Evolutionary conservation across 2,113 vertebrate genomes (phyloP), one percentile per base, ranked within the genome.

Genomic region (Rhinichthys klamathensis): DNA sequence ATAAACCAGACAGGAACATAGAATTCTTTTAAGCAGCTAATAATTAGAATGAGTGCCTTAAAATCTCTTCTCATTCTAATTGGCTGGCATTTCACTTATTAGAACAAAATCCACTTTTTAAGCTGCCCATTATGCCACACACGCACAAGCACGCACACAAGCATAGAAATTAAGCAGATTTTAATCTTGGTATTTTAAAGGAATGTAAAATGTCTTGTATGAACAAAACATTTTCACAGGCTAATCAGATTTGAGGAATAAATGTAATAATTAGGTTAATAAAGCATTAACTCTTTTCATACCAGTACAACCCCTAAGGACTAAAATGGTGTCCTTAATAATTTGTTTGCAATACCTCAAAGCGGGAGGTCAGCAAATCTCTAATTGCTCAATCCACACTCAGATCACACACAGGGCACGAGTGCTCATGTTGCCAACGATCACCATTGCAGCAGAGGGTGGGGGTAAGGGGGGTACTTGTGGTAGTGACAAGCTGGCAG

Each of bases 391-490:
- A 15, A 54, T 54, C 12, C 44, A 2, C 49, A 75, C 41, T 61
- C 44, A 32, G 41, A 32, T 76, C 30, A 65, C 32, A 61, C n/a
- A 74, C 54, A 83, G 32, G 49, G 65, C 44, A 82, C 11, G 2
- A 74, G 13, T 65, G n/a, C 60, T 56, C 11, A 7, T 51, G 25
- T 51, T 69, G 58, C 49, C 60, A 81, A 79, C 75, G 25, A 74
- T 74, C 65, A 51, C 69, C 67, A 74, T 80, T 67, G 76, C 61
- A 16, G 12, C 56, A 46, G 58, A 79, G 41, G 65, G 65, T 35
- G 77, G 51, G 35, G 74, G 63, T 15, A 18, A 84, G 46, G 15
- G 73, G 21, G 67, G 32, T 21, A 10, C 21, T 79, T 3, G 56
- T 30, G 38, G 67, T 60, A 63, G 18, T 75, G 73, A 18, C 72